Evolutionary conservation across 2,888 invertebrate genomes (phyloP).

Genomic region (Meghimatium bilineatum): DNA sequence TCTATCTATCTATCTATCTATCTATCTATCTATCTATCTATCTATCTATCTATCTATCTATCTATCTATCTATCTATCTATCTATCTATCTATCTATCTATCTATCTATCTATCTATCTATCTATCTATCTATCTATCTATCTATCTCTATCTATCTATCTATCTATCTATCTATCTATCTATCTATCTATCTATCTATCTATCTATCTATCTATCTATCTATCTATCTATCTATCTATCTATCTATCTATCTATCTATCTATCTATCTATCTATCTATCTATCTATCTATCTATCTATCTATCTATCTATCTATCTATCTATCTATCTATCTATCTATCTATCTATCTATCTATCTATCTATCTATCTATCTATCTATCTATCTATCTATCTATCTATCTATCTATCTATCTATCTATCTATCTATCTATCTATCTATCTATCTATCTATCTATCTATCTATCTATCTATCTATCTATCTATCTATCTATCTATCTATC

Average conservation of each 20-base stretch:
- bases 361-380: conserved; percentile 13
- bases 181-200: conserved; percentile 8
- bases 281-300: conserved; percentile 16
- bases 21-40: background rate
- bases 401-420: conserved; percentile 13
- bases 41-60: background rate
- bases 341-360: conserved; percentile 6
- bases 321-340: background rate
- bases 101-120: background rate
- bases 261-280: conserved; percentile 18
- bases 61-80: background rate
- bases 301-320: conserved; percentile 11
- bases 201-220: conserved; percentile 8
- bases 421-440: conserved; percentile 13
- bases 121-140: background rate
- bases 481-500: conserved; percentile 13
- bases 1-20: background rate
- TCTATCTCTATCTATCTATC: no score
- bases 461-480: conserved; percentile 13
- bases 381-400: conserved; percentile 13
- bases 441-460: conserved; percentile 13
- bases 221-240: conserved; percentile 18
- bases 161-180: conserved; percentile 16
- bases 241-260: conserved; percentile 18
- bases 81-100: background rate